These are phyloP conservation scores for Crematogaster levior DNA, from an alignment of 2,888 invertebrate genomes.

Conservation along the genomic window DNA sequence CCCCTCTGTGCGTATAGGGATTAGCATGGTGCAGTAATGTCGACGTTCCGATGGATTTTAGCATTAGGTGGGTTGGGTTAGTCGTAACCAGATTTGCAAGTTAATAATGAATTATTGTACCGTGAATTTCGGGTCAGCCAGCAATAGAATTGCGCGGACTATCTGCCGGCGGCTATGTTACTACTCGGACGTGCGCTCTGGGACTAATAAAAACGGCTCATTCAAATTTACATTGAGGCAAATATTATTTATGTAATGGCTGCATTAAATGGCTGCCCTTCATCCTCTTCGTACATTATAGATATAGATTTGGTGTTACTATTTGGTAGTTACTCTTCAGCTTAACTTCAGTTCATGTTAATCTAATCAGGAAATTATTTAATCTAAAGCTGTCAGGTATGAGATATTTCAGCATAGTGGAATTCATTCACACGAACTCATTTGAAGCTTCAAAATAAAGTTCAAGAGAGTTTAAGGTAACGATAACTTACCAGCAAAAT, in stretches of 20 bases:
- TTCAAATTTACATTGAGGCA: constrained; percentile 33
- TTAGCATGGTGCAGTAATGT: constrained; percentile 51
- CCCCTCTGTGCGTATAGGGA: constrained; percentile 38
- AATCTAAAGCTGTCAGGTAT: not conserved
- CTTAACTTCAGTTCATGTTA: not conserved
- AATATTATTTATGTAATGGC: constrained; percentile 45
- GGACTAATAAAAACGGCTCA: constrained; percentile 50
- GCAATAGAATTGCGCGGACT: constrained; percentile 63
- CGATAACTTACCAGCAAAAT: constrained; percentile 94
- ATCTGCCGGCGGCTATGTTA: constrained; percentile 24
- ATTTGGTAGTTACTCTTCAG: no score
- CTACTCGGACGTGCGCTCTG: constrained; percentile 40
- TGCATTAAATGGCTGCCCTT: constrained; percentile 17
- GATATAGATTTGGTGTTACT: not conserved
- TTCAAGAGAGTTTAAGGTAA: not conserved
- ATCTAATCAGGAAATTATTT: not conserved
- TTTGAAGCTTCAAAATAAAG: not conserved
- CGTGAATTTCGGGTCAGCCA: constrained; percentile 66
- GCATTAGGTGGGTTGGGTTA: constrained; percentile 48
- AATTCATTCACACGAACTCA: not conserved
- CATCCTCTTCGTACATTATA: not conserved
- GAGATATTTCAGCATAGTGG: not conserved
- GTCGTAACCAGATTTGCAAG: constrained; percentile 66
- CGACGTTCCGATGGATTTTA: constrained; percentile 64
- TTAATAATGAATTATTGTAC: constrained; percentile 72